A percentile compares a stretch with the other conserved stretches of the same genome.
These are phyloP conservation scores for Cyprinella venusta DNA, from an alignment of 2,797 vertebrate genomes.

Conservation along the genomic window DNA sequence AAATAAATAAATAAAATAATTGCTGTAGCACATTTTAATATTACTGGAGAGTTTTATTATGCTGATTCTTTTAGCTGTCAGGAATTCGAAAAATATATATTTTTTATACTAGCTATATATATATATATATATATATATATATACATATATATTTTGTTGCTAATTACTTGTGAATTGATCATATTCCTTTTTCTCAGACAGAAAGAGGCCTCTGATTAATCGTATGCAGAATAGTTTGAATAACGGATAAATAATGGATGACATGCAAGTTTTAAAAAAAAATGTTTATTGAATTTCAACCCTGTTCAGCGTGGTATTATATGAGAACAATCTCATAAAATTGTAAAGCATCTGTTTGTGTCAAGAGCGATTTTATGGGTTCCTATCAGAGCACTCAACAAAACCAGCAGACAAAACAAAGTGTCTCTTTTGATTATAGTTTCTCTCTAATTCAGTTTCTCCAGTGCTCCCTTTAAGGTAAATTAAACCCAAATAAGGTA, in stretches of 20 bases:
- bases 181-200: background rate
- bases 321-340: slow-evolving; percentile 18
- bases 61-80: background rate
- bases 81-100: background rate
- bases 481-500: background rate
- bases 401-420: background rate
- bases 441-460: slow-evolving; percentile 21
- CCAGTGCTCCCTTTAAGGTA: background rate
- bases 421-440: slow-evolving; percentile 33
- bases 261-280: background rate
- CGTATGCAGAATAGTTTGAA: background rate
- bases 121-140: no score
- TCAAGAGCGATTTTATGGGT: slow-evolving; percentile 29
- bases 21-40: background rate
- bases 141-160: no score
- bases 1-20: no score
- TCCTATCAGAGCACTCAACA: slow-evolving; percentile 16
- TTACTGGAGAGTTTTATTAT: background rate
- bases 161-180: background rate
- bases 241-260: background rate
- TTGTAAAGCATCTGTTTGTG: slow-evolving; percentile 17
- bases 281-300: background rate
- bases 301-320: background rate
- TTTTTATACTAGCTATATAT: no score
- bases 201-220: background rate